Conservation (phyloP, 2,797 vertebrate genomes). For the Phyllotis vaccarum region DNA sequence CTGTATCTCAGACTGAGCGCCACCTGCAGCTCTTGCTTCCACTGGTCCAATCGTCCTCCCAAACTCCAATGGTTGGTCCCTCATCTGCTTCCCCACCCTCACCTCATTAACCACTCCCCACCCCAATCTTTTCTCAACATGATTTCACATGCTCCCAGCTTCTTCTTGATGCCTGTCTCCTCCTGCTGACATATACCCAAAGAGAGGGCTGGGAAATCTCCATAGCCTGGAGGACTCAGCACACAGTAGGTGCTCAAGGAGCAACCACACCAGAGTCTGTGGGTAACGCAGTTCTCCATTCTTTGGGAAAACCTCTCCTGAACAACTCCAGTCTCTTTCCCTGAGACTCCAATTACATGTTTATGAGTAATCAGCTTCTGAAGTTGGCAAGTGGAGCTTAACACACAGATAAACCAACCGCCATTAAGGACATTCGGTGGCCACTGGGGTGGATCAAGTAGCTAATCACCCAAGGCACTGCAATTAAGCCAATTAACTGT, state of each 20-base stretch:
- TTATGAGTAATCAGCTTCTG: slow-evolving; percentile 92
- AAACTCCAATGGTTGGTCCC: no score
- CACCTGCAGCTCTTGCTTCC: fast-evolving
- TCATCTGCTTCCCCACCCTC: fast-evolving
- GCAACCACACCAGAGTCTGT: fast-evolving
- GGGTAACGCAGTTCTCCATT: slow-evolving; percentile 49
- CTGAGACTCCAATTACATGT: slow-evolving; percentile 91
- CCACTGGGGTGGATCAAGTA: slow-evolving; percentile 91
- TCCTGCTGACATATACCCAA: fast-evolving
- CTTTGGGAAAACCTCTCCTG: slow-evolving; percentile 79
- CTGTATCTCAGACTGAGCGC: neutral
- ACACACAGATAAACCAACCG: slow-evolving; percentile 88
- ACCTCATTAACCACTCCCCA: no score
- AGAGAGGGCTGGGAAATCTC: fast-evolving
- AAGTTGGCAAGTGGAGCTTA: slow-evolving; percentile 92
- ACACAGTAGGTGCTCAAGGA: slow-evolving; percentile 31
- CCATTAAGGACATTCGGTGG: slow-evolving; percentile 89
- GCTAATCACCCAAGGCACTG: slow-evolving; percentile 91
- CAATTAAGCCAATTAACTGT: slow-evolving; percentile 93
- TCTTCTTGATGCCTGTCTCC: neutral
- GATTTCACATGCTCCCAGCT: fast-evolving
- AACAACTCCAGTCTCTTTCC: slow-evolving; percentile 85
- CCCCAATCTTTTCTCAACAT: neutral
- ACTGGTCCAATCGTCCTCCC: neutral
- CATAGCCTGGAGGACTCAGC: neutral